Conservation (phyloP, 2,113 vertebrate species). For the Cryptomyrus ogoouensis region DNA sequence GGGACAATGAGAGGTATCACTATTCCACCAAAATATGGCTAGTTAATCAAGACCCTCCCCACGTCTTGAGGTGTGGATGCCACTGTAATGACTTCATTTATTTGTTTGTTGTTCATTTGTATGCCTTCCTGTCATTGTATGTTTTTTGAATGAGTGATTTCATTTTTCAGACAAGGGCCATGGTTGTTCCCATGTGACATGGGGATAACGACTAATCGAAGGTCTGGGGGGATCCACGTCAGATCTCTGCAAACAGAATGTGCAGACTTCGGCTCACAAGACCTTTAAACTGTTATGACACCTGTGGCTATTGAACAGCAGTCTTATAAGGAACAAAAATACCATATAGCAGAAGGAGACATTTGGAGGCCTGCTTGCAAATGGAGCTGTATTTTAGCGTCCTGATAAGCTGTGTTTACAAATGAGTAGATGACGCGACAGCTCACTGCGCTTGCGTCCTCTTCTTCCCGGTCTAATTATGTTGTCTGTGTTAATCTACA, state of each 20-base stretch:
- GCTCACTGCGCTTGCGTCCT: not conserved
- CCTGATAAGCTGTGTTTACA: not conserved
- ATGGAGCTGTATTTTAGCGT: not conserved
- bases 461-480: not conserved
- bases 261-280: not conserved
- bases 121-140: not conserved
- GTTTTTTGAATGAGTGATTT: not conserved
- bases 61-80: not conserved
- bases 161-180: not conserved
- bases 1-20: not conserved
- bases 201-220: not conserved
- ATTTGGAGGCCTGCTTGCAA: not conserved
- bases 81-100: not conserved
- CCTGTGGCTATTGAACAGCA: not conserved
- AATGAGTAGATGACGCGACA: not conserved
- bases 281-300: not conserved
- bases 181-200: not conserved
- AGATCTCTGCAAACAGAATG: not conserved
- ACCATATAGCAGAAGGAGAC: not conserved
- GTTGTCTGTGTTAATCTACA: not conserved
- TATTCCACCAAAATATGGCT: not conserved
- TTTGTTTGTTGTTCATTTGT: not conserved
- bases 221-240: not conserved
- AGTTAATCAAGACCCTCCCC: not conserved
- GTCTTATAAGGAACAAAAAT: not conserved